Evolutionary conservation across 2,888 invertebrate species (phyloP), one percentile per base, ranked within the genome.

Genomic region (Epistrophella euchroma): DNA sequence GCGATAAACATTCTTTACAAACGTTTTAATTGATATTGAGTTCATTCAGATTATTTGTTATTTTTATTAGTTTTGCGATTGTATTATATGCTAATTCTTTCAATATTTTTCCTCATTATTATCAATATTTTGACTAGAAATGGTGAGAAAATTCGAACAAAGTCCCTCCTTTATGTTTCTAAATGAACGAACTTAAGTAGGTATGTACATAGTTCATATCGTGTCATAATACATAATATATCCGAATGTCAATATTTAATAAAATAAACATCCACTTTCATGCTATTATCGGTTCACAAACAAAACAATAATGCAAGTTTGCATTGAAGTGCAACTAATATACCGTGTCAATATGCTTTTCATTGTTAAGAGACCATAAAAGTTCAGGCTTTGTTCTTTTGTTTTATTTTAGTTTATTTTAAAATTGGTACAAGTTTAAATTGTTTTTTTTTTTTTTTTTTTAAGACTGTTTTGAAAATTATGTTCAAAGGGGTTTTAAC

Each of bases 231-330:
- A 72, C n/a, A 66, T 66, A 47, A 73, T 79, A 79, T 58, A n/a
- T n/a, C n/a, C 79, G 66, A 58, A 66, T 73, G 66, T 79, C 79
- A 79, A 79, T 50, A 73, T 55, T 35, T 9, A 22, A 60, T 13
- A 40, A 60, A 60, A 40, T 15, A 60, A 45, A 25, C 72, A 17
- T 37, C 19, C 28, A 64, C 55, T 77, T 52, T 13, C 32, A 28
- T 32, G 13, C 45, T 28, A 52, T 68, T 71, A 43, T 78, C 52
- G 32, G 71, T 71, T 62, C 52, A 32, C 52, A 55, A 60, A 37
- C 50, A 68, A 47, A 17, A 1, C 47, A 17, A 25, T 25, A 4
- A 6, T 55, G 43, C 52, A 4, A 15, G 40, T 25, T 62, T 62
- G 60, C 60, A 40, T 40, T 62, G 19, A 62, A 62, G 40, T 62